phyloP scores from a whole-genome alignment of 2,888 invertebrate genomes.

The Volucella zonaria region DNA sequence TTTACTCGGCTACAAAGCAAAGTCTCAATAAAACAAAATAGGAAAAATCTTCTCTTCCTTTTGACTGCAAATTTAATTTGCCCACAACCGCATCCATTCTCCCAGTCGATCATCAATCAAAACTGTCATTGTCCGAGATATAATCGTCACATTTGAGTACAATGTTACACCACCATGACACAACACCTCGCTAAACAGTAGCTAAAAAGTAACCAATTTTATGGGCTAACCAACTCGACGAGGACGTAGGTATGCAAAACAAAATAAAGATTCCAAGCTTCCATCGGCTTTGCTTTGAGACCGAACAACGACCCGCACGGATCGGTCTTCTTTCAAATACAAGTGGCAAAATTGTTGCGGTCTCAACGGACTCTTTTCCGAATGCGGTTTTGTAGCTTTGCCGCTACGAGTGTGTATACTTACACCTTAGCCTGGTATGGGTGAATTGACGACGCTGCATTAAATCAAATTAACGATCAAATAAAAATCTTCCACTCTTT shows the following conservation, averaged over 20 bases:
- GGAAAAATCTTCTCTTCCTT: slow-evolving; percentile 8
- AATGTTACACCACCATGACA: slow-evolving; percentile 54
- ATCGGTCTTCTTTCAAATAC: slow-evolving; percentile 17
- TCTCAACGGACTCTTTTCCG: slow-evolving; percentile 41
- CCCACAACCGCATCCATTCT: slow-evolving; percentile 71
- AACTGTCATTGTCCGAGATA: slow-evolving; percentile 70
- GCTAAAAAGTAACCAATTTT: slow-evolving; percentile 68
- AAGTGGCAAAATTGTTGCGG: slow-evolving; percentile 59
- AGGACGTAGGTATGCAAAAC: slow-evolving; percentile 8
- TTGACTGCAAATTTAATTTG: slow-evolving; percentile 71
- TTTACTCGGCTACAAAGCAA: neutral
- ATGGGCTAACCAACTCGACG: slow-evolving; percentile 40
- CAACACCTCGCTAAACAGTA: slow-evolving; percentile 60
- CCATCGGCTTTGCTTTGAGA: slow-evolving; percentile 60
- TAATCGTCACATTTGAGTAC: slow-evolving; percentile 67
- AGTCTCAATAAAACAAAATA: neutral
- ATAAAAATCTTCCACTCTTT: slow-evolving; percentile 48
- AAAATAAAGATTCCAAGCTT: slow-evolving; percentile 2
- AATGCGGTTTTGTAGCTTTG: slow-evolving; percentile 61
- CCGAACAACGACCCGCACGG: slow-evolving; percentile 1
- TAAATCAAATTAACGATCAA: slow-evolving; percentile 73
- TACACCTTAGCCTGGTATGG: slow-evolving; percentile 13
- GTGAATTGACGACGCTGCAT: slow-evolving; percentile 27
- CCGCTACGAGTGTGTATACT: neutral
- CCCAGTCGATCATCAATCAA: slow-evolving; percentile 67